Evolutionary conservation across 2,888 invertebrate species (phyloP).

Genomic region (Standfussiana lucernea): DNA sequence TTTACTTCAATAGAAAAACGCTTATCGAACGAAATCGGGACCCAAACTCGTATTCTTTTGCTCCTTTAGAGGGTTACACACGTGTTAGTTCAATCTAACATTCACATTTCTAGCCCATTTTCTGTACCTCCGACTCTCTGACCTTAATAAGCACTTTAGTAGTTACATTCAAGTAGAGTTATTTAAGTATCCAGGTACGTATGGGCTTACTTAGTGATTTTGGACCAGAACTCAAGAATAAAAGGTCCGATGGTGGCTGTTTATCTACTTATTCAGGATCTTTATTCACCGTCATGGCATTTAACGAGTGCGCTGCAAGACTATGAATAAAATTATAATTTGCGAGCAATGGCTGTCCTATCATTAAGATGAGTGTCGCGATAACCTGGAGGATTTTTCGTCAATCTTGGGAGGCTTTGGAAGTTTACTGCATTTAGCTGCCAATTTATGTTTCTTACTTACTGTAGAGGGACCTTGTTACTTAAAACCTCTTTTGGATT

Average conservation of each 20-base stretch:
- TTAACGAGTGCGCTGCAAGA: conserved; percentile 59
- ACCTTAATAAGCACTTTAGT: conserved; percentile 26
- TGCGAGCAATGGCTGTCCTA: conserved; percentile 53
- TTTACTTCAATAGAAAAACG: conserved; percentile 24
- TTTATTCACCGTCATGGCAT: conserved; percentile 55
- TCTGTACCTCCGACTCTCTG: conserved; percentile 11
- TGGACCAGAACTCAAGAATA: conserved; percentile 28
- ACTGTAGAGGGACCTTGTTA: neutral
- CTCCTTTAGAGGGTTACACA: conserved; percentile 6
- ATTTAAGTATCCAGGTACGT: conserved; percentile 33
- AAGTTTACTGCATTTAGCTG: conserved; percentile 29
- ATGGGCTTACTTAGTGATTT: conserved; percentile 33
- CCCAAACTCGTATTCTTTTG: neutral
- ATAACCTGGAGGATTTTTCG: conserved; percentile 63
- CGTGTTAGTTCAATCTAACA: conserved; percentile 26
- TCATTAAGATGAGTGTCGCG: conserved; percentile 58
- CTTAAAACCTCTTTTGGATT: neutral
- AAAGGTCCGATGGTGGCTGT: conserved; percentile 29
- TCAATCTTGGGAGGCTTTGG: conserved; percentile 35
- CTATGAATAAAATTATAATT: conserved; percentile 70
- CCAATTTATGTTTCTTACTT: conserved; percentile 23
- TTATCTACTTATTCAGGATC: conserved; percentile 42
- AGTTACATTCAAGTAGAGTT: conserved; percentile 45
- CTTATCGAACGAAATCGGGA: neutral
- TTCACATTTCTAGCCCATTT: conserved; percentile 35